A percentile compares a stretch with the other conserved stretches of the same genome.
These are phyloP conservation scores for Ichneumon xanthorius DNA, from an alignment of 2,888 invertebrate genomes.

Conservation along the genomic window DNA sequence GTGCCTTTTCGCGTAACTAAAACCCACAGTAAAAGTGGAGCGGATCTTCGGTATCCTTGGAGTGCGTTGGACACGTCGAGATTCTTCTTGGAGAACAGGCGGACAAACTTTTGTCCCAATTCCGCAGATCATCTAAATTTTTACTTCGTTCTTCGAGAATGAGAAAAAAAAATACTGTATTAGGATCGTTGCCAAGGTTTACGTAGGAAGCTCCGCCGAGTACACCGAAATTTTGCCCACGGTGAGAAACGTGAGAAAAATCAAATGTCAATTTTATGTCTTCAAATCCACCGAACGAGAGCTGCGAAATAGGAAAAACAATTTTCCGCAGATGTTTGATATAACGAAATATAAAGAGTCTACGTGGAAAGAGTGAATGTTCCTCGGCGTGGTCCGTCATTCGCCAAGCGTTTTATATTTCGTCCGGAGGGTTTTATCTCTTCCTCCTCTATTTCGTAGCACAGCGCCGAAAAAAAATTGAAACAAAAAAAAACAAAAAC, in stretches of 20 bases:
- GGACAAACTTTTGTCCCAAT: background rate
- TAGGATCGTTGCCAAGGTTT: no score
- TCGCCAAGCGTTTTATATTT: constrained; percentile 62
- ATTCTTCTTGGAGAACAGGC: no score
- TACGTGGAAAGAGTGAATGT: constrained; percentile 31
- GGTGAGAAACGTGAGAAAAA: background rate
- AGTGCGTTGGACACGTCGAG: no score
- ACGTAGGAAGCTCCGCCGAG: no score
- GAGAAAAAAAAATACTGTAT: background rate
- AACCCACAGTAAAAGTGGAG: no score
- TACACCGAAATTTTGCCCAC: background rate
- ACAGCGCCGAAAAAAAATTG: background rate
- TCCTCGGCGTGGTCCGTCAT: constrained; percentile 35
- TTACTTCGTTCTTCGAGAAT: background rate
- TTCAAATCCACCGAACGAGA: background rate
- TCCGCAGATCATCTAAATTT: background rate
- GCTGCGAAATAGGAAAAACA: constrained; percentile 19
- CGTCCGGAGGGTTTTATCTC: constrained; percentile 57
- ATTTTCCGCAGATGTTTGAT: constrained; percentile 28
- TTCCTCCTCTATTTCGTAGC: constrained; percentile 43
- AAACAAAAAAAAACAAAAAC: background rate
- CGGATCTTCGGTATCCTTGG: no score
- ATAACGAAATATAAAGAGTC: constrained; percentile 48
- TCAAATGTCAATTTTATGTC: background rate
- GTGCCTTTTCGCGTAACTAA: no score